Base-by-base conservation (phyloP, 2,113 vertebrate species). In the Lota lota region DNA sequence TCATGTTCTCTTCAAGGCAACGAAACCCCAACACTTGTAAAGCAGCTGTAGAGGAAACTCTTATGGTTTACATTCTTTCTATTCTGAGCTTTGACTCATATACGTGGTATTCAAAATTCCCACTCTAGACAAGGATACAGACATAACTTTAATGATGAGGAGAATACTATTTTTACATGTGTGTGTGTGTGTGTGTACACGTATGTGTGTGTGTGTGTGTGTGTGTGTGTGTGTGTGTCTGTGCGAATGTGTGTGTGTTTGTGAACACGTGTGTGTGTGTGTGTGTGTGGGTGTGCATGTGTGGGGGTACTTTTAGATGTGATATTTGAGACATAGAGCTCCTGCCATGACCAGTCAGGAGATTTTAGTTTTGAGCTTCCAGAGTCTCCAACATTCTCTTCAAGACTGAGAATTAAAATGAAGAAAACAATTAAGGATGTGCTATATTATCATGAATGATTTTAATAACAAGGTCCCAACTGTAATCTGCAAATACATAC, bases 271-370 rank as follows among this genome's bases (percentile, higher is more conserved):
- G 59, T 66, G 18, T 24, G 40, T 47, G 40, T 47, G 40, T 2
- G 6, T 47, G 40, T 47, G 40, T 47, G 54, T 17, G 5, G 19
- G 24, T 61, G 28, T 69, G 63, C 54, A 21, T 71, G 17, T 20
- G 22, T 24, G 21, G 70, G 62, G 73, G 47, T 87, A 88, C 85
- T 83, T 86, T 71, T 86, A 83, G 79, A 22, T n/a, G 51, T 76
- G 80, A 76, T 69, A 81, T 85, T 80, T 82, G 77, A 85, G 72
- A 73, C 36, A n/a, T 18, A 8, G 22, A 15, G 61, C 61, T 50
- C 22, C 62, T 70, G 72, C 50, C 58, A 0, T 61, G 53, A 61
- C 64, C 56, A 36, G 65, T 78, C 54, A 33, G 5, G 63, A 56
- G 17, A 56, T 47, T 69, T 67, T 53, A 68, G 68, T 63, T 83